These are phyloP conservation scores for Diadophis punctatus DNA, from an alignment of 2,113 vertebrate species.

Conservation along the genomic window DNA sequence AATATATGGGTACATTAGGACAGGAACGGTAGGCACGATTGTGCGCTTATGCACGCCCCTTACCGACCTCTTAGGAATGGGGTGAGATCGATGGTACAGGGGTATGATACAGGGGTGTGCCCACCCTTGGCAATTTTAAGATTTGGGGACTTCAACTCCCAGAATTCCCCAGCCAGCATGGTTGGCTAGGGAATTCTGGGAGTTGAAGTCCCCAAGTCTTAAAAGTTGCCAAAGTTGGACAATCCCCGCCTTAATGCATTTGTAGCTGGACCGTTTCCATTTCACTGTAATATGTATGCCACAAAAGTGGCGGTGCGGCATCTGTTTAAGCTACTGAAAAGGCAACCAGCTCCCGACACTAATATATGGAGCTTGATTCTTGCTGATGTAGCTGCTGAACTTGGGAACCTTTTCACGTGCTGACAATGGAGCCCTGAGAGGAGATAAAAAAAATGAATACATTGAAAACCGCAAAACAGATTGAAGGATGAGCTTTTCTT, in stretches of 20 bases:
- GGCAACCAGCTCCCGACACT: constrained; percentile 8
- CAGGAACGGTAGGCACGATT: no score
- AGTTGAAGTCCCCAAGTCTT: neutral
- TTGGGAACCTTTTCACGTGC: constrained; percentile 8
- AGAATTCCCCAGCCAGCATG: no score
- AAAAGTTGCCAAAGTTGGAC: neutral
- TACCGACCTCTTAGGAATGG: no score
- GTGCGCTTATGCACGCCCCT: no score
- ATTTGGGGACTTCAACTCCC: no score
- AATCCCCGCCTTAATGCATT: neutral
- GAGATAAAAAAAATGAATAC: constrained; percentile 9
- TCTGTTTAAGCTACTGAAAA: constrained; percentile 4
- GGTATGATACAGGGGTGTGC: no score
- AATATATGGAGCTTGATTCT: constrained; percentile 11
- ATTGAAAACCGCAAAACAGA: constrained; percentile 11
- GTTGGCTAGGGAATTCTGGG: neutral
- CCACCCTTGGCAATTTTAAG: no score
- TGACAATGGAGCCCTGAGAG: constrained; percentile 5
- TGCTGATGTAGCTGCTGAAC: constrained; percentile 20
- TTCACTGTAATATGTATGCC: neutral
- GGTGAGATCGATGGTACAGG: no score
- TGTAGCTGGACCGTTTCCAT: neutral
- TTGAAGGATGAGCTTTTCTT: neutral
- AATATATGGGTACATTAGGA: no score
- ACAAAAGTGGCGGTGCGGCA: neutral